phyloP scores from a whole-genome alignment of 2,797 vertebrate species.

The Catamblyrhynchus diadema region DNA sequence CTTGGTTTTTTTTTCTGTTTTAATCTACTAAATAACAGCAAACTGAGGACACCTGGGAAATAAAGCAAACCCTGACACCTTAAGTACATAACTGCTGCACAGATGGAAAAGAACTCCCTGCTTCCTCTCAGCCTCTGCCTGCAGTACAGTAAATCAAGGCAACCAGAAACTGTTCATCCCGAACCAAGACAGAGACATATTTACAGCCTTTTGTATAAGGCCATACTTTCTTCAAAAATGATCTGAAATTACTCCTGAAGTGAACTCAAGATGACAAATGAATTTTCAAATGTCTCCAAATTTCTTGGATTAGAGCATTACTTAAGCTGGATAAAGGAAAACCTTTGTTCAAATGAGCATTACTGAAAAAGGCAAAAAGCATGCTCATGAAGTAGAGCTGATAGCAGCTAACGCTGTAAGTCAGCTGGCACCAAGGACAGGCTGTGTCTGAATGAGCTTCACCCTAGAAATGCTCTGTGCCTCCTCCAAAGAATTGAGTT shows the following conservation, averaged over 20 bases:
- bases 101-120: not conserved
- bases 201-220: not conserved
- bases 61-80: not conserved
- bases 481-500: not conserved
- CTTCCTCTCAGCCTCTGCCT: not conserved
- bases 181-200: not conserved
- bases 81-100: not conserved
- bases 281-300: not conserved
- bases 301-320: not conserved
- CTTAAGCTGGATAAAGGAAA: not conserved
- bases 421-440: not conserved
- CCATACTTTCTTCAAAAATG: not conserved
- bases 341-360: not conserved
- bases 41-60: not conserved
- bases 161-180: not conserved
- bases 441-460: not conserved
- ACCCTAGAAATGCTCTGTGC: not conserved
- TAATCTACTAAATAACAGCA: not conserved
- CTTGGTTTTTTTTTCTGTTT: not conserved
- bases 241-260: not conserved
- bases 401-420: not conserved
- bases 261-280: not conserved
- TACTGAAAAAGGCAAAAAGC: constrained; percentile 43
- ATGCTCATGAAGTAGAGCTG: not conserved
- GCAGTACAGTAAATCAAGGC: not conserved